These are phyloP conservation scores for Scartelaos histophorus DNA, from an alignment of 2,113 vertebrate species.

Conservation along the genomic window DNA sequence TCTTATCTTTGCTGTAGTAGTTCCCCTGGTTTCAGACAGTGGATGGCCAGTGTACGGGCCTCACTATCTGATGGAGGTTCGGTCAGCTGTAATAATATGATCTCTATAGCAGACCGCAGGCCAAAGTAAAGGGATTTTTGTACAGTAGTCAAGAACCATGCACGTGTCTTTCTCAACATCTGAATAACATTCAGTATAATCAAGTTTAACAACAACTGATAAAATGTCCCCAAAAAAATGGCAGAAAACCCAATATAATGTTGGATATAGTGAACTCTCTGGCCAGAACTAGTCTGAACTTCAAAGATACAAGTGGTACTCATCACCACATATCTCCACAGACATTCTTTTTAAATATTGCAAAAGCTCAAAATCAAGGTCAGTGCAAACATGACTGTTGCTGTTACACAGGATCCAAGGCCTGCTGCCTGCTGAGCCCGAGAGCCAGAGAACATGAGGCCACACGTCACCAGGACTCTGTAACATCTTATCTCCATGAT, in stretches of 20 bases:
- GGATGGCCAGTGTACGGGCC: conserved; percentile 10
- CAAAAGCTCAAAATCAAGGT: conserved; percentile 14
- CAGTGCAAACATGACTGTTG: conserved; percentile 18
- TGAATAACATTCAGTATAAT: background rate
- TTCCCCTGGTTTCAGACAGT: conserved; percentile 35
- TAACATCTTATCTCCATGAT: conserved; percentile 46
- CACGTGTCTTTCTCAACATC: conserved; percentile 4
- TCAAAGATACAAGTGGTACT: conserved; percentile 16
- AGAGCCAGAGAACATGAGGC: conserved; percentile 35
- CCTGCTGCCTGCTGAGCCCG: conserved; percentile 8
- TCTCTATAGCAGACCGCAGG: conserved; percentile 32
- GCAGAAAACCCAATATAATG: background rate
- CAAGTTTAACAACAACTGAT: background rate
- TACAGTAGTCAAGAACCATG: conserved; percentile 30
- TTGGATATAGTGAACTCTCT: background rate
- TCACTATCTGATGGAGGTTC: conserved; percentile 59
- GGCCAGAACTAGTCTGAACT: background rate
- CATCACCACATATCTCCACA: conserved; percentile 14
- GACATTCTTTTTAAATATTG: conserved; percentile 6
- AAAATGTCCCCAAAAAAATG: background rate
- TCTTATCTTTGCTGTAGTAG: conserved; percentile 22
- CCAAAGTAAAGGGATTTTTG: conserved; percentile 35
- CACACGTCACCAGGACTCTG: conserved; percentile 29
- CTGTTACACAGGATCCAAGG: conserved; percentile 16
- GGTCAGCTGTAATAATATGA: conserved; percentile 36